Base-by-base conservation (phyloP, 2,888 invertebrate genomes). In the Napeogenes sylphis region DNA sequence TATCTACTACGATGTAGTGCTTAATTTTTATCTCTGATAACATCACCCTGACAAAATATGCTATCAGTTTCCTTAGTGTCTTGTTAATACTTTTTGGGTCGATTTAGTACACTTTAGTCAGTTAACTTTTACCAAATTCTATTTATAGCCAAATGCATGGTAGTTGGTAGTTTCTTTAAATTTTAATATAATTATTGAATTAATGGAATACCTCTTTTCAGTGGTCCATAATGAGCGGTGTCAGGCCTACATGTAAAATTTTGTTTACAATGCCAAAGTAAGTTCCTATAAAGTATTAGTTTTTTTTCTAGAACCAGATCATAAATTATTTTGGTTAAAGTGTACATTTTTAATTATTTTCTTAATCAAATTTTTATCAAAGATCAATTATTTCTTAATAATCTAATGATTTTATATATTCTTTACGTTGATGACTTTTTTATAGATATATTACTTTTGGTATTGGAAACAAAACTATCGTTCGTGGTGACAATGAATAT, bases 151-250 rank as follows among this genome's bases (percentile, higher is more conserved):
- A 61, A 60, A 63, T 61, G 70, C 64, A 65, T 67, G 67, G 65
- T 68, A 70, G 68, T 54, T 55, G 45, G 58, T 68, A 70, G 70
- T 65, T 68, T 70, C 63, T 63, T 67, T 66, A 61, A 70, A 70
- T 75, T 73, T 72, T 78, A 75, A 76, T 73, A 62, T 74, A 76
- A 75, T 71, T 78, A 77, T 78, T 84, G 80, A 84, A 80, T 82
- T 70, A 85, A 82, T 80, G 78, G 75, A 85, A 84, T 89, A 89
- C 90, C 89, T 90, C 90, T 86, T 82, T 82, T 81, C 83, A 85
- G 87, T 86, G 90, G 90, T 90, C 90, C 90, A 90, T 80, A 81
- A 71, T 71, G 75, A 77, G 69, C 69, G 77, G 78, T 81, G 77
- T 81, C 84, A 87, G 87, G 87, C 87, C 85, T 87, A 86, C 70